Percentiles rank a stretch among this genome's conserved stretches.
phyloP scores from a whole-genome alignment of 2,797 vertebrate genomes.

The Sebastolobus altivelis region DNA sequence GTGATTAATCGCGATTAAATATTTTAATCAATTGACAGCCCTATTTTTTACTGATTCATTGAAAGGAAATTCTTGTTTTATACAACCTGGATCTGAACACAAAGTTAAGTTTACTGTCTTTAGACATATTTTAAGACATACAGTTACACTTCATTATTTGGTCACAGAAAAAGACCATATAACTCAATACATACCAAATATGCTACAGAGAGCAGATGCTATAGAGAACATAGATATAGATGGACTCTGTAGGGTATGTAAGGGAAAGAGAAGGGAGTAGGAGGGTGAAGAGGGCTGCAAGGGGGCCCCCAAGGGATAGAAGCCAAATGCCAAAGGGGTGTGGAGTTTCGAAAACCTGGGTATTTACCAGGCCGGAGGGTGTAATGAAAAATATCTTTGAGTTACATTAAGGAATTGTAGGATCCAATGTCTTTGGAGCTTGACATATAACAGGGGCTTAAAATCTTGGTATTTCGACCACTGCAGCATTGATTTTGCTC shows the following conservation, averaged over 20 bases:
- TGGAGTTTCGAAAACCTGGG: neutral
- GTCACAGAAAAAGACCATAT: neutral
- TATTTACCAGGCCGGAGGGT: neutral
- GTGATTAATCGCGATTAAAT: too few relatives aligned
- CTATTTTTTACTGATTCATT: neutral
- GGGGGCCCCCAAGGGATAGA: neutral
- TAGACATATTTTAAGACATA: neutral
- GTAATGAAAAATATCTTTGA: neutral
- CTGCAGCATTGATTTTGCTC: neutral
- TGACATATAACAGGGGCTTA: neutral
- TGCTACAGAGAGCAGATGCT: neutral
- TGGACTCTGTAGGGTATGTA: neutral
- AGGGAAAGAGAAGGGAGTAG: too few relatives aligned
- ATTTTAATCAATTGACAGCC: neutral
- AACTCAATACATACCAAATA: neutral
- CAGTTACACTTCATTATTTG: neutral
- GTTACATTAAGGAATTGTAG: neutral
- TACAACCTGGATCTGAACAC: neutral
- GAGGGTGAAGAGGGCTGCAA: neutral
- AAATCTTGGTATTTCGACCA: neutral
- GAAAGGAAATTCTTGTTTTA: neutral
- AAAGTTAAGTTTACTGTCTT: neutral
- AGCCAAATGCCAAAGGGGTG: slow-evolving; percentile 2
- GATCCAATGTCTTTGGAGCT: neutral
- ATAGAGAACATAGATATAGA: too few relatives aligned